phyloP scores from a whole-genome alignment of 2,888 invertebrate species.

The Agapetus fuscipes region DNA sequence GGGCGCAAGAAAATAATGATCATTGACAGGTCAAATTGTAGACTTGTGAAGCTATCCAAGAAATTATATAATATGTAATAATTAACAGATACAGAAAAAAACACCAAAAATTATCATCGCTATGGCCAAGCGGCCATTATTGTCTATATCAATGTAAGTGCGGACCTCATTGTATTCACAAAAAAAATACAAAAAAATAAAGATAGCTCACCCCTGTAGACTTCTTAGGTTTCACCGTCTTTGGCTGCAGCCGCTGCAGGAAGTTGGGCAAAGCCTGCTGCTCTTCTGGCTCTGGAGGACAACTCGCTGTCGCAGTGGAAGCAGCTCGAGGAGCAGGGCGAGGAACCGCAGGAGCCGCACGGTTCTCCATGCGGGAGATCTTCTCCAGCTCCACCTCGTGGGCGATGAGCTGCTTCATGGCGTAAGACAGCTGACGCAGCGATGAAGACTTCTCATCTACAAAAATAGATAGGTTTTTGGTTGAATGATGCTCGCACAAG shows the following conservation, averaged over 20 bases:
- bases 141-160: no score
- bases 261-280: constrained; percentile 53
- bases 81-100: no score
- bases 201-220: constrained; percentile 39
- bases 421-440: constrained; percentile 46
- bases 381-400: constrained; percentile 74
- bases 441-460: constrained; percentile 17
- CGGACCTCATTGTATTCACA: no score
- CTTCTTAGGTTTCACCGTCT: constrained; percentile 31
- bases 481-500: no score
- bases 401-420: constrained; percentile 69
- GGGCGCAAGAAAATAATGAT: no score
- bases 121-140: no score
- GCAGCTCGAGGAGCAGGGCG: constrained; percentile 7
- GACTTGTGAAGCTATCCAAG: no score
- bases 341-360: constrained; percentile 27
- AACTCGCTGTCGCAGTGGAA: constrained; percentile 10
- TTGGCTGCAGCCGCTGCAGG: constrained; percentile 57
- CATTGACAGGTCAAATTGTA: no score
- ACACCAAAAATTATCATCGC: no score
- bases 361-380: constrained; percentile 54
- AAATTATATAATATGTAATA: no score
- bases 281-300: constrained; percentile 21
- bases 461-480: background rate
- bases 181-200: no score